phyloP scores from a whole-genome alignment of 2,888 invertebrate genomes.

The Empis livida region DNA sequence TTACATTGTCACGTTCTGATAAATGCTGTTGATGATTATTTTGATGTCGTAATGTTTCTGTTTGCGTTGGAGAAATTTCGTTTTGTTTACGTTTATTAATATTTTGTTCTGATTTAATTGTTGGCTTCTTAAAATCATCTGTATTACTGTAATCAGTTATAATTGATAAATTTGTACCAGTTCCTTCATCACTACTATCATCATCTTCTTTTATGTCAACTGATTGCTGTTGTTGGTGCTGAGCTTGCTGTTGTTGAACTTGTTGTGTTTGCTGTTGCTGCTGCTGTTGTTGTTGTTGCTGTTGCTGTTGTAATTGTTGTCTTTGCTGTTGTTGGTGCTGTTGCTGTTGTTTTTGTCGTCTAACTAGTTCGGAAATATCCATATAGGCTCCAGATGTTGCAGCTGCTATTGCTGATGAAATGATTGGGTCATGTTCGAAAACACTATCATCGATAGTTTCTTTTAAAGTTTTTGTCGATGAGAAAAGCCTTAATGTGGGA shows the following conservation, averaged over 20 bases:
- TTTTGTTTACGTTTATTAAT: not conserved
- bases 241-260: conserved; percentile 5
- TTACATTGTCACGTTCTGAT: conserved; percentile 3
- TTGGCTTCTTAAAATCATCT: not conserved
- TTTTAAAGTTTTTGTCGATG: conserved; percentile 35
- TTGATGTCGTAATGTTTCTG: not conserved
- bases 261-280: conserved; percentile 14
- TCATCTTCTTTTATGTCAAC: not conserved
- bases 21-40: not conserved
- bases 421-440: conserved; percentile 36
- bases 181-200: not conserved
- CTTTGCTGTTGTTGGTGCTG: conserved; percentile 11
- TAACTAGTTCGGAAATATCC: conserved; percentile 34
- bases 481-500: conserved; percentile 35
- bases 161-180: not conserved
- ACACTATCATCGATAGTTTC: conserved; percentile 36
- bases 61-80: not conserved
- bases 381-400: conserved; percentile 35
- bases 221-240: not conserved
- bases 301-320: conserved; percentile 14
- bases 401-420: conserved; percentile 35
- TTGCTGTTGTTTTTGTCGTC: conserved; percentile 22
- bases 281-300: conserved; percentile 15
- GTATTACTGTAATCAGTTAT: not conserved
- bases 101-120: not conserved